These are phyloP conservation scores for Protonemura montana DNA, from an alignment of 2,888 invertebrate genomes.

Conservation along the genomic window DNA sequence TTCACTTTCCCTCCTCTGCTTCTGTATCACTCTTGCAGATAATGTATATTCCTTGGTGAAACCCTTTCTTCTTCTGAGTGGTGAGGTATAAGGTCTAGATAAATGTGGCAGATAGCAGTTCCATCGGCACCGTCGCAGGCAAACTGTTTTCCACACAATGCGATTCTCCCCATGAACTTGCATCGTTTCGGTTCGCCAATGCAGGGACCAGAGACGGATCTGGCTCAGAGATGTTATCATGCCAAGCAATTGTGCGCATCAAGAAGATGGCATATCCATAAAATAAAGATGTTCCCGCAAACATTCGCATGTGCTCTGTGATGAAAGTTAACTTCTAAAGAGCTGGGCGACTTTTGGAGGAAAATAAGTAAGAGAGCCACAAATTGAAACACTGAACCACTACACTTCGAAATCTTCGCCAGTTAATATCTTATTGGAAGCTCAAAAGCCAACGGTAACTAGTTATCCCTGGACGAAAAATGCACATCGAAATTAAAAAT, in stretches of 20 bases:
- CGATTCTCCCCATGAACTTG: slow-evolving; percentile 9
- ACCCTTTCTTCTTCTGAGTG: slow-evolving; percentile 3
- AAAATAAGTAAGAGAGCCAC: no score
- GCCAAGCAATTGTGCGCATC: slow-evolving; percentile 47
- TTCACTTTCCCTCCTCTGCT: not conserved
- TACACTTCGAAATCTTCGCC: no score
- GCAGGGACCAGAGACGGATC: slow-evolving; percentile 40
- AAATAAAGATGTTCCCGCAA: not conserved
- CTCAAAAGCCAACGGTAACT: no score
- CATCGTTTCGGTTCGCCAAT: slow-evolving; percentile 42
- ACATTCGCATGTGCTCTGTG: not conserved
- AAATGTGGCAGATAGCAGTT: slow-evolving; percentile 43
- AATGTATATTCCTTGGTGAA: not conserved
- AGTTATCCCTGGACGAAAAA: no score
- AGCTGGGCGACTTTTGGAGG: no score
- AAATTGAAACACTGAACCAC: no score
- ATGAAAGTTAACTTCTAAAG: no score
- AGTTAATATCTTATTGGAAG: no score
- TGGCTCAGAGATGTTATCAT: slow-evolving; percentile 46
- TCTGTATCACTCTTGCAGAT: not conserved
- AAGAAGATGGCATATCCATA: not conserved
- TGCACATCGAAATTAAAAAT: no score
- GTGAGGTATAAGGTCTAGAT: slow-evolving; percentile 32
- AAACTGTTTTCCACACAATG: slow-evolving; percentile 37
- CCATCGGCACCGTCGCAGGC: not conserved